These are phyloP conservation scores for Anhinga anhinga DNA, from an alignment of 2,113 vertebrate species.

Conservation along the genomic window DNA sequence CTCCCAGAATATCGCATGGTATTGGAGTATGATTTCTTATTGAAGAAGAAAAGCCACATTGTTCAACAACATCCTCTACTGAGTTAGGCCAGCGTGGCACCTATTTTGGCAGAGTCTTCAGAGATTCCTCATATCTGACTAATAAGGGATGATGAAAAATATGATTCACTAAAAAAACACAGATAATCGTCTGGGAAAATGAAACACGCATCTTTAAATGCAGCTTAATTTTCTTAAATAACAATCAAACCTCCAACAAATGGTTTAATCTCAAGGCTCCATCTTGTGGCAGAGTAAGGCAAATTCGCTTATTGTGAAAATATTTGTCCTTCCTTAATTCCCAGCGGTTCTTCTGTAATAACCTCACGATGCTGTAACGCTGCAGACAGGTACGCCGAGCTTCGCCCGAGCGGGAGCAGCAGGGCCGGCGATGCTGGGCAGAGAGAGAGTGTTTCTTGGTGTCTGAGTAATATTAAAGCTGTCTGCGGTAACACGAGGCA, in stretches of 20 bases:
- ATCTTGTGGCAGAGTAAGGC: slow-evolving; percentile 46
- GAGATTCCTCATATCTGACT: neutral
- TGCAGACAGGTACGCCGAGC: too few relatives aligned
- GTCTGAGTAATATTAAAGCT: too few relatives aligned
- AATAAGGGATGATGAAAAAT: neutral
- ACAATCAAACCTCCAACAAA: too few relatives aligned
- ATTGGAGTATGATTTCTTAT: neutral
- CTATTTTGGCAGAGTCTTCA: neutral
- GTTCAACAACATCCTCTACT: neutral
- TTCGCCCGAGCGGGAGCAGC: neutral
- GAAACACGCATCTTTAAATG: neutral
- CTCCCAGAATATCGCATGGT: neutral
- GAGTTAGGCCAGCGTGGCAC: neutral
- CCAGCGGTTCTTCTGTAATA: accelerated
- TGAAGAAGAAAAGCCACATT: neutral
- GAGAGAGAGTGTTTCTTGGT: too few relatives aligned
- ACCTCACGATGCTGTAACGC: accelerated
- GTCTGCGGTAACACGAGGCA: too few relatives aligned
- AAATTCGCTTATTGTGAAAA: neutral
- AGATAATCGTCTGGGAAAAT: neutral
- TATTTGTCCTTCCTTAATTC: neutral
- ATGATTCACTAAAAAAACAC: neutral
- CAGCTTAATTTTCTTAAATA: neutral
- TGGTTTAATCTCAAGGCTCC: slow-evolving; percentile 51
- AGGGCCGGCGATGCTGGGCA: neutral